Evolutionary conservation across 1,140 invertebrate species (phyloP), one percentile per base, ranked within the genome.

Genomic region (Rhyacophila brunnea): DNA sequence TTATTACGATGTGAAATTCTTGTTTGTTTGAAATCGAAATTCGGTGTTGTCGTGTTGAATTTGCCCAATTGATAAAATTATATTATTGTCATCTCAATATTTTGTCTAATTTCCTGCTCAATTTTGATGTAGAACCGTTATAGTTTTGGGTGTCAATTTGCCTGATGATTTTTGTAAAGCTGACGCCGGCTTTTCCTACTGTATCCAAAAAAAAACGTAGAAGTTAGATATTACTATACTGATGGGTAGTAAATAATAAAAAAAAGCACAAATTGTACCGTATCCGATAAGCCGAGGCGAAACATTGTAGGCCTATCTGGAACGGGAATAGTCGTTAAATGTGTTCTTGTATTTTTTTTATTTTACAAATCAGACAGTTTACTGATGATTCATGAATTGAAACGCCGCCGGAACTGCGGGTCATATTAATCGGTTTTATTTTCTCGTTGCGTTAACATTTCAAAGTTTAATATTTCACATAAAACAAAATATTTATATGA

Each of bases 71-170:
- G 9, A 28, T 28, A 28, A 28, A 28, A 9, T n/a, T 15, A 40
- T 5, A 40, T 5, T 40, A 28, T 40, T 35, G 11, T 5, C 38
- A 40, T 40, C 38, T 40, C 38, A 40, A 40, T 40, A 49, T 10
- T 57, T 57, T 49, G 19, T 57, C 45, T 45, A 48, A 20, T 47
- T 57, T 34, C 28, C 13, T 57, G 54, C 54, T 57, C 54, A 57
- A 57, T 57, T 57, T 57, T 57, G 20, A 57, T 40, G 47, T 57
- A 57, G 54, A 57, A 45, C 15, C 14, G 13, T 53, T 43, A 53
- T 15, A 28, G 9, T 18, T 4, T n/a, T 46, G 19, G 44, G 19
- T 6, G 19, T 46, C 44, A n/a, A n/a, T n/a, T n/a, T 9, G 44
- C 44, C 44, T 6, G 17, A 20, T n/a, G 11, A 46, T 20, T 40